phyloP scores from a whole-genome alignment of 2,113 vertebrate species.

The Talpa occidentalis region DNA sequence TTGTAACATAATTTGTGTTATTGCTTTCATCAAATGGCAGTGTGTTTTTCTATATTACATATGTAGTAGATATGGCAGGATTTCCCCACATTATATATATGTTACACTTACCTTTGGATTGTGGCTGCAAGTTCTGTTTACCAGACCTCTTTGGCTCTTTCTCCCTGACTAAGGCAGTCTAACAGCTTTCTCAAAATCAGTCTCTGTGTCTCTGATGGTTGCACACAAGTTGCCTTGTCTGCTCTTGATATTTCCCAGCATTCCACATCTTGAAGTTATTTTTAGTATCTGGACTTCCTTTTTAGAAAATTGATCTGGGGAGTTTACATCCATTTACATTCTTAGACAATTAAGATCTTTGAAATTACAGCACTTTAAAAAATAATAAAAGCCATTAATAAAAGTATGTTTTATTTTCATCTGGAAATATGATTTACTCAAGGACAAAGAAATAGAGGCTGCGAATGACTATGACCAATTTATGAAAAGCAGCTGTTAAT shows the following conservation, averaged over 20 bases:
- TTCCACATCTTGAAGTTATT: conserved; percentile 68
- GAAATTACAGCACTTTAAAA: conserved; percentile 62
- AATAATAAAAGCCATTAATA: conserved; percentile 55
- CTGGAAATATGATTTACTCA: conserved; percentile 44
- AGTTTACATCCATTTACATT: conserved; percentile 44
- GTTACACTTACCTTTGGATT: neutral
- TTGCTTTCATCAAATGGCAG: conserved; percentile 2
- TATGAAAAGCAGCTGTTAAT: conserved; percentile 49
- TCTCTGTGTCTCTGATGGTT: neutral
- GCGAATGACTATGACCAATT: neutral
- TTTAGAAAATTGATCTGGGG: conserved; percentile 56
- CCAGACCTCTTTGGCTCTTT: neutral
- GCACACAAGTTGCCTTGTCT: conserved; percentile 45
- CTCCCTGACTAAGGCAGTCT: neutral
- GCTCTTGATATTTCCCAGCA: conserved; percentile 34
- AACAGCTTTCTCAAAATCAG: neutral
- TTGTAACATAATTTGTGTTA: neutral
- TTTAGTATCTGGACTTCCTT: conserved; percentile 51
- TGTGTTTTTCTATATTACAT: neutral
- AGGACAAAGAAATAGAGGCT: conserved; percentile 30
- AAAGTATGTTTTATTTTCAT: conserved; percentile 48
- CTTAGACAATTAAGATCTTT: conserved; percentile 53
- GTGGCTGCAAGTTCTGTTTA: neutral
- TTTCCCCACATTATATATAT: neutral
- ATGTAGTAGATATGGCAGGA: neutral